phyloP scores from a whole-genome alignment of 2,888 invertebrate genomes.

The Agrypnus murinus region DNA sequence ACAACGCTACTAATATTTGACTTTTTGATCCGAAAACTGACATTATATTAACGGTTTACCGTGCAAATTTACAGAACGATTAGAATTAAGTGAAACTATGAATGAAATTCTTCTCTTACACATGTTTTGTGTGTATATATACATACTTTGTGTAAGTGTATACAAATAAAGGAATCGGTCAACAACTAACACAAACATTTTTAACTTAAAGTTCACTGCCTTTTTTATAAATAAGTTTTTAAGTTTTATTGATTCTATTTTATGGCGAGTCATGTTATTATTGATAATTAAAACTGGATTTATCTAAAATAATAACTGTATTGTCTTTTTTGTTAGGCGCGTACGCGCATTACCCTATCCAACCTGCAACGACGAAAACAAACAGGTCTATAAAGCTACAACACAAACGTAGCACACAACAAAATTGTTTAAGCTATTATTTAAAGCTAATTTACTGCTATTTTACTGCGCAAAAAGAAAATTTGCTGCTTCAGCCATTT shows the following conservation, averaged over 20 bases:
- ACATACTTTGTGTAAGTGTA: slow-evolving; percentile 48
- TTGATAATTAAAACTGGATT: no score
- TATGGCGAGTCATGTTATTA: not conserved
- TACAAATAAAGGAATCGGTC: slow-evolving; percentile 56
- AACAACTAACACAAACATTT: slow-evolving; percentile 54
- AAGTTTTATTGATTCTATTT: slow-evolving; percentile 47
- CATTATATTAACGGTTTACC: slow-evolving; percentile 60
- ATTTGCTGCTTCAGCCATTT: no score
- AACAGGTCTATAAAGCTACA: no score
- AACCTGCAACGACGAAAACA: no score
- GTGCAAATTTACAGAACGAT: slow-evolving; percentile 65
- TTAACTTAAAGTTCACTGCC: slow-evolving; percentile 42
- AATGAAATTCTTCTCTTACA: slow-evolving; percentile 43
- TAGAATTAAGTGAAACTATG: slow-evolving; percentile 59
- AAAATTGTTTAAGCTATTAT: no score
- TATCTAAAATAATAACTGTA: no score
- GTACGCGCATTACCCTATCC: no score
- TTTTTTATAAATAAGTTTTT: slow-evolving; percentile 16
- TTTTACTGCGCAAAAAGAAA: no score
- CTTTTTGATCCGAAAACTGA: slow-evolving; percentile 58
- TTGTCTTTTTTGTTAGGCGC: no score
- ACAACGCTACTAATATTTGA: slow-evolving; percentile 58
- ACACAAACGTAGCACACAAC: no score
- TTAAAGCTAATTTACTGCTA: no score
- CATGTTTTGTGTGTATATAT: slow-evolving; percentile 32